Base-by-base conservation (phyloP, 2,888 invertebrate genomes). In the Chrysotoxum bicinctum region DNA sequence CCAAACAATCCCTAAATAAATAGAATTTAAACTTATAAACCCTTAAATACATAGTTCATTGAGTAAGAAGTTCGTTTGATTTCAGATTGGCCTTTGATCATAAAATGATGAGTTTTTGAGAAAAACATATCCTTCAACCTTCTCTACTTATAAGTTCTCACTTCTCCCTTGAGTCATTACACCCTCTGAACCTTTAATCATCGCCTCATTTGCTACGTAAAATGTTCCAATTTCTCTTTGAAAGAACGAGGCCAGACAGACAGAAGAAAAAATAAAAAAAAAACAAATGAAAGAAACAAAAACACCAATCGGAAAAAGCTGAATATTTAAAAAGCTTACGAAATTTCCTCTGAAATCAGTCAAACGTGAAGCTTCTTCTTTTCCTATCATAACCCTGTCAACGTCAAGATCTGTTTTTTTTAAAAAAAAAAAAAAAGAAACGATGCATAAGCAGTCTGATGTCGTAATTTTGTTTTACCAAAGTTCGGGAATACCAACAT, bases 191-290 rank as follows among this genome's bases (percentile, higher is more conserved):
- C 32, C 35, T 10, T 30, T 45, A 30, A 48, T 32, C 16, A 14
- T 52, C 35, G 35, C 60, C 35, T 79, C 68, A 72, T 40, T 66
- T 73, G 50, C 60, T 32, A 35, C 43, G 19, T 35, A 10, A 52
- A 77, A 52, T 54, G 77, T 62, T 75, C 45, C 62, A 56, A 75
- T 75, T 69, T 35, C 48, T 50, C 56, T 70, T 64, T 56, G 40
- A 69, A 62, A 50, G 64, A 37, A 56, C 16, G 32, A 26, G 30
- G 40, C 64, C 81, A 81, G 81, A 81, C 81, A 60, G 26, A 43
- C 35, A 30, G 19, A 77, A 9, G 23, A 12, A 37, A 35, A 35
- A 26, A 19, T 3, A 26, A 23, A 52, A 14, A 16, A 30, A 37
- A 70, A 40, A 16, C 16, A 37, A 54, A 23, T 10, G 30, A 52